These are phyloP conservation scores for Ptilorrhoa leucosticta DNA, from an alignment of 2,113 vertebrate genomes.

Conservation along the genomic window DNA sequence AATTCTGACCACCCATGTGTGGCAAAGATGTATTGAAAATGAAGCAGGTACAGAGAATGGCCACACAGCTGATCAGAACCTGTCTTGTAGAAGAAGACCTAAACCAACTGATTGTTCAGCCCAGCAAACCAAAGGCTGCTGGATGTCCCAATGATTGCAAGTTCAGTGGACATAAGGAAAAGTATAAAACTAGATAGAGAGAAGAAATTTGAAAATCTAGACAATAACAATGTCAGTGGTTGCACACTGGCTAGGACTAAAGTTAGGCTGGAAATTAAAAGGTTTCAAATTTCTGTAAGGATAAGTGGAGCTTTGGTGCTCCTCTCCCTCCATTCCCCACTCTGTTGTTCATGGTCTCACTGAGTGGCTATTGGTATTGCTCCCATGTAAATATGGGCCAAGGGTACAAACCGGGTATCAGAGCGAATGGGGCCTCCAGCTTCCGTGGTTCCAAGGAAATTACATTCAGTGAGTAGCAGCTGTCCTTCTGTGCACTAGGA, in stretches of 20 bases:
- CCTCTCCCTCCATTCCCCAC: background rate
- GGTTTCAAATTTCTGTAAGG: background rate
- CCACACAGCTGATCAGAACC: background rate
- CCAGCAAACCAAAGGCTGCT: background rate
- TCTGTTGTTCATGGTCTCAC: background rate
- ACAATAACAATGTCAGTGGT: background rate
- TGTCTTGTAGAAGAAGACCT: background rate
- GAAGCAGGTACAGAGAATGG: background rate
- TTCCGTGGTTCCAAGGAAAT: background rate
- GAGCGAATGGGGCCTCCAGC: background rate
- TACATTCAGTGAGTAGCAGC: background rate
- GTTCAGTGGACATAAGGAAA: background rate
- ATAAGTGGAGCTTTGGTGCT: background rate
- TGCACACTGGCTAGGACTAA: background rate
- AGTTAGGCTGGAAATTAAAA: background rate
- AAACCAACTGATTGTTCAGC: background rate
- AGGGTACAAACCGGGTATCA: background rate
- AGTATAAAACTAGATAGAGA: background rate
- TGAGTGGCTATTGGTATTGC: background rate
- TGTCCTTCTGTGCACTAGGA: background rate
- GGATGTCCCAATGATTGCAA: background rate
- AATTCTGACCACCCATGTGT: background rate
- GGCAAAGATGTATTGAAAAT: background rate
- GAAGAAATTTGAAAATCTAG: background rate
- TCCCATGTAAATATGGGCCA: background rate